phyloP scores from a whole-genome alignment of 2,888 invertebrate species.

The Drosophila multiciliata region DNA sequence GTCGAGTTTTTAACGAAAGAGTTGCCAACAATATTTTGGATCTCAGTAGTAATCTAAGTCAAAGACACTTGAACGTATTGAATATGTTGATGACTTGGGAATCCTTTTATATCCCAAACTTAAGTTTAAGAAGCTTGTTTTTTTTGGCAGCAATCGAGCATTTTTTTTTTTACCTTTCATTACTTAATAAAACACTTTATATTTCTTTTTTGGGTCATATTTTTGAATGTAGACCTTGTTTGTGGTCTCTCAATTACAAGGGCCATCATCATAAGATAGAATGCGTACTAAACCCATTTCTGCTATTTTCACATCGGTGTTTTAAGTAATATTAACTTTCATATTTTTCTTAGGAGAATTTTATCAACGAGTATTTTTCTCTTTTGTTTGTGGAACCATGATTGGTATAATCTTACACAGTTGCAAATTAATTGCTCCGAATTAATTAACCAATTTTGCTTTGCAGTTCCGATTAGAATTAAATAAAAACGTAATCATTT shows the following conservation, averaged over 20 bases:
- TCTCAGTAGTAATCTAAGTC: background rate
- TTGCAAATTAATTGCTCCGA: no score
- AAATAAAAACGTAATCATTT: no score
- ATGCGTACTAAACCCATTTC: background rate
- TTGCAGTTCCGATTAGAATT: background rate
- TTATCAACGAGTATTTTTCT: background rate
- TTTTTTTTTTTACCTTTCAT: background rate
- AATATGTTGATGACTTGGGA: background rate
- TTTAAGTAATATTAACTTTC: background rate
- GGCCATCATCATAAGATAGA: background rate
- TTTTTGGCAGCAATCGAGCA: background rate
- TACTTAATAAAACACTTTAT: background rate
- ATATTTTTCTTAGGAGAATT: background rate
- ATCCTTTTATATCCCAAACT: background rate
- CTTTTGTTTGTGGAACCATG: background rate
- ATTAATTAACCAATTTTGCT: background rate
- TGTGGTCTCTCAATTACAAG: background rate
- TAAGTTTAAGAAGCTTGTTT: background rate
- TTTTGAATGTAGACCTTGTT: background rate
- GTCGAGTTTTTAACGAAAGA: background rate
- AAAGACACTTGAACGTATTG: background rate
- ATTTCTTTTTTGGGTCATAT: background rate
- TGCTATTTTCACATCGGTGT: background rate
- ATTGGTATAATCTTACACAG: no score
- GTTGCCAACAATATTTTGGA: background rate